These are phyloP conservation scores for Nemopilema nomurai DNA, from an alignment of 30 jellyfish, hydroid and myxozoan genomes.

Conservation along the genomic window DNA sequence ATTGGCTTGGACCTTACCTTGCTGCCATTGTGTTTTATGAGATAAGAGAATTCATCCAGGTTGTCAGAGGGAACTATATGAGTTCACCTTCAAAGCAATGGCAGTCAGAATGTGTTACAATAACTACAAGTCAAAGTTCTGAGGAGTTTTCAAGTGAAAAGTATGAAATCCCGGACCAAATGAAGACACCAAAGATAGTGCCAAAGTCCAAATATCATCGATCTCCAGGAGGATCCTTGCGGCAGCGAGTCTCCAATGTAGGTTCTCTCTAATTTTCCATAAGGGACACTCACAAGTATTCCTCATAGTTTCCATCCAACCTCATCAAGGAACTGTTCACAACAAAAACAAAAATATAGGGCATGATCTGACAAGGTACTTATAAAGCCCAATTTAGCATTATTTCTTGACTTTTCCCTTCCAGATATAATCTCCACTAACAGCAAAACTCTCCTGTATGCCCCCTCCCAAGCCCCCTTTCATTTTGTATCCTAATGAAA, in stretches of 20 bases:
- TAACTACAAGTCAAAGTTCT: neutral
- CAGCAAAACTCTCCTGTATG: neutral
- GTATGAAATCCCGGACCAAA: neutral
- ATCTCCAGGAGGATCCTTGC: conserved; percentile 58
- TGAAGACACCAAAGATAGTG: neutral
- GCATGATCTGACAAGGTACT: neutral
- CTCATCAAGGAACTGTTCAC: no score
- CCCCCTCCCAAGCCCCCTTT: no score
- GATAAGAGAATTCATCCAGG: conserved; percentile 2
- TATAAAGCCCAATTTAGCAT: neutral
- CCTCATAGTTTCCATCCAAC: no score
- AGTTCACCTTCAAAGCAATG: neutral
- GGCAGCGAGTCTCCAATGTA: conserved; percentile 33
- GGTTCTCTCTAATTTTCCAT: conserved; percentile 60
- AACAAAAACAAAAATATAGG: no score
- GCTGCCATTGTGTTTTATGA: conserved; percentile 77
- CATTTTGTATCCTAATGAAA: no score
- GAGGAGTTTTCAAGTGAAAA: neutral
- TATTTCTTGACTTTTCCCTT: neutral
- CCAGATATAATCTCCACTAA: neutral
- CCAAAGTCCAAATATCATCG: conserved; percentile 47
- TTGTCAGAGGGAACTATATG: neutral
- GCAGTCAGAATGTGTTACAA: neutral
- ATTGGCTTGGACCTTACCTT: conserved; percentile 87
- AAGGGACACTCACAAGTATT: neutral